Evolutionary conservation across 2,888 invertebrate species (phyloP).

Genomic region (Drosophila flavopinicola): DNA sequence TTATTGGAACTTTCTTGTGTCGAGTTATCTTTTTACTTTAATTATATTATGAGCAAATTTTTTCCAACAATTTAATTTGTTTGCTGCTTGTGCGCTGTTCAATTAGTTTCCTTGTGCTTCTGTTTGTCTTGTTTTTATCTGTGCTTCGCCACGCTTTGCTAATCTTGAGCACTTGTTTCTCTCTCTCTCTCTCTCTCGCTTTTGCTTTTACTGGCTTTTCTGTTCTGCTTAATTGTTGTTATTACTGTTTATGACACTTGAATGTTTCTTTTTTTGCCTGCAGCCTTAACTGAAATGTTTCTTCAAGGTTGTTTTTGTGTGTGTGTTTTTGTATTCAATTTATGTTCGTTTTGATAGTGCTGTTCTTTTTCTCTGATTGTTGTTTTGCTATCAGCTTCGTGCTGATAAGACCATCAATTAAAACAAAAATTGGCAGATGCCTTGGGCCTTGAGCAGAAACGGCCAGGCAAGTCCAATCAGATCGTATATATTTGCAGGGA

Average conservation of each 20-base stretch:
- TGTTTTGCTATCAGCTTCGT: conserved; percentile 55
- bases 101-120: conserved; percentile 2
- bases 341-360: conserved; percentile 24
- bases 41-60: conserved; percentile 28
- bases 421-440: conserved; percentile 27
- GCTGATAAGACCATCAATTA: conserved; percentile 20
- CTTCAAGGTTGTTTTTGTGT: conserved; percentile 57
- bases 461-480: conserved; percentile 5
- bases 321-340: conserved; percentile 27
- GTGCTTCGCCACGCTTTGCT: conserved; percentile 8
- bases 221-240: conserved; percentile 38
- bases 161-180: conserved; percentile 19
- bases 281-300: conserved; percentile 27
- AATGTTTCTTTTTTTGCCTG: conserved; percentile 13
- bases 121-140: conserved; percentile 17
- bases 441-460: not conserved
- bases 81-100: conserved; percentile 24
- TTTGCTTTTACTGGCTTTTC: conserved; percentile 3
- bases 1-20: conserved; percentile 17
- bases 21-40: conserved; percentile 22
- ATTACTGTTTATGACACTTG: conserved; percentile 51
- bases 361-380: conserved; percentile 43
- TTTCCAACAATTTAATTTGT: conserved; percentile 31
- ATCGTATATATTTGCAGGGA: conserved; percentile 2
- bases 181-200: conserved; percentile 4